Evolutionary conservation across 2,888 invertebrate species (phyloP), one percentile per base, ranked within the genome.

Genomic region (Yponomeuta sedellus): DNA sequence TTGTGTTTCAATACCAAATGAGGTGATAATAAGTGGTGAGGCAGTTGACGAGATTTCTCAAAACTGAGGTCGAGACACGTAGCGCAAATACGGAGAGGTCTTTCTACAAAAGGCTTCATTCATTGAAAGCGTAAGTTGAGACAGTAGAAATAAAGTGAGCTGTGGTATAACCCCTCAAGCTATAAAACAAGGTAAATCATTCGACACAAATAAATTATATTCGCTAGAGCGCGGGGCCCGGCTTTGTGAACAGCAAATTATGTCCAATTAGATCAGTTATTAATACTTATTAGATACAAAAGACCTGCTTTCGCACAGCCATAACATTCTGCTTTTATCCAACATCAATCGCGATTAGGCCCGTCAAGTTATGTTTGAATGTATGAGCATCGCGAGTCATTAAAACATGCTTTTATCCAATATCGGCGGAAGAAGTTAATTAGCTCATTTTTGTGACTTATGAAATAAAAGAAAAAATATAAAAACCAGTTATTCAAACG

Each of bases 211-310:
- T 34, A 34, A 34, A 34, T 28, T 34, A 52, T 52, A 52, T 52
- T 52, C 44, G 16, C 44, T 52, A 16, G 5, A 34, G 44, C 16
- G 16, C 3, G 12, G 44, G 44, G 44, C 11, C 11, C 59, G 20
- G 39, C 61, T 20, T 16, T 22, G 39, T 28, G 20, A 40, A 12
- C 52, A 64, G 19, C 20, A 16, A 25, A 64, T 56, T 62, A 62
- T 40, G 62, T 62, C 62, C 62, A 62, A 62, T 62, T 39, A 62
- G 62, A 62, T 16, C n/a, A 28, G 62, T 28, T 62, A 6, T 39
- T 34, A 6, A 40, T 34, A 34, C 34, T 61, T 34, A 34, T 61
- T 61, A 28, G 22, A 61, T 61, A 34, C 34, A 16, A n/a, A 62
- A 39, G 19, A 34, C 39, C 62, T 59, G 59, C 59, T 59, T 59